Conservation (phyloP, 1,140 invertebrate genomes). For the Aporrectodea caliginosa region DNA sequence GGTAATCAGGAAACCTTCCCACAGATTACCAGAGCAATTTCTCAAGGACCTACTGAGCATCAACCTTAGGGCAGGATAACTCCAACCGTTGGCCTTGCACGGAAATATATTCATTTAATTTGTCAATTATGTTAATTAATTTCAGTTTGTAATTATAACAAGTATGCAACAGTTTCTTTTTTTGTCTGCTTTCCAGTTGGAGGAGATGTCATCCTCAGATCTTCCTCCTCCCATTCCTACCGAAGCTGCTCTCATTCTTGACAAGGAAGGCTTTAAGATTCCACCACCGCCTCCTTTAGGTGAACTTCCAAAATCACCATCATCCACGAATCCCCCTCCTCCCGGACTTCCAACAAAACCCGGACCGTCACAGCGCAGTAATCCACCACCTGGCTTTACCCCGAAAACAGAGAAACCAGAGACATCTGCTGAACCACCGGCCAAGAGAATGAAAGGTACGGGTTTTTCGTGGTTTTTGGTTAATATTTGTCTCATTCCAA, state of each 20-base stretch:
- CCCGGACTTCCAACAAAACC: constrained; percentile 32
- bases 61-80: no score
- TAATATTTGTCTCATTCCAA: no score
- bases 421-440: constrained; percentile 20
- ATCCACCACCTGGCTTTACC: constrained; percentile 19
- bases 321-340: constrained; percentile 25
- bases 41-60: no score
- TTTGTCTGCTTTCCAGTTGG: neutral
- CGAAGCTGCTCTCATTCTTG: constrained; percentile 51
- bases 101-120: no score
- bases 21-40: no score
- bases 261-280: constrained; percentile 54
- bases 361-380: no score
- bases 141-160: no score
- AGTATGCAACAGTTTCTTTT: no score
- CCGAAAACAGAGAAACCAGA: constrained; percentile 10
- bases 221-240: constrained; percentile 20
- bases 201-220: neutral
- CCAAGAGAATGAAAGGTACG: constrained; percentile 10
- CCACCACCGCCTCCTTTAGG: constrained; percentile 39
- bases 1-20: no score
- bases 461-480: no score
- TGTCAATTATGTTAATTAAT: no score
- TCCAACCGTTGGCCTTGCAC: no score
- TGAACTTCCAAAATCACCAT: neutral